Evolutionary conservation across 2,113 vertebrate genomes (phyloP).

Genomic region (Rynchops niger): DNA sequence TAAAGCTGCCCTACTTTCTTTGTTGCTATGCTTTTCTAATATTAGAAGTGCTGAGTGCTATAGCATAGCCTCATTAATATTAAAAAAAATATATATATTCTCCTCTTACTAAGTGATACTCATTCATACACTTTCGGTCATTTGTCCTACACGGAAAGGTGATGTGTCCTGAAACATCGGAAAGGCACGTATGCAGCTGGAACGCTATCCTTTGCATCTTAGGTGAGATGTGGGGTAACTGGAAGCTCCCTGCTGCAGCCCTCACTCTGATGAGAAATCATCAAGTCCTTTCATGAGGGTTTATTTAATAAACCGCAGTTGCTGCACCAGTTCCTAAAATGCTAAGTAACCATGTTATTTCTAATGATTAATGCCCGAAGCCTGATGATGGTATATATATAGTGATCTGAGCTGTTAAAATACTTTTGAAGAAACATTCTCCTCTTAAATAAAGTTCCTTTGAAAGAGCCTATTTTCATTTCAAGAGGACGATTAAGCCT

Average conservation of each 20-base stretch:
- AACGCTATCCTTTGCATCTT: not conserved
- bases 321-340: not conserved
- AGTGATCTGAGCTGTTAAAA: not conserved
- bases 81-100: not conserved
- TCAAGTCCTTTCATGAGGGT: not conserved
- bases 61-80: not conserved
- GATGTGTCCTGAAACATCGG: not conserved
- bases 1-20: constrained; percentile 53
- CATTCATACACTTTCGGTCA: not conserved
- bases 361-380: not conserved
- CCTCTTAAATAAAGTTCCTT: not conserved
- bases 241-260: not conserved
- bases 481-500: not conserved
- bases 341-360: not conserved
- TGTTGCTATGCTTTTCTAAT: constrained; percentile 19
- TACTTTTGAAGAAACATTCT: not conserved
- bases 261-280: not conserved
- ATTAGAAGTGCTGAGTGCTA: constrained; percentile 7
- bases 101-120: not conserved
- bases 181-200: not conserved
- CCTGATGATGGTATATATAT: not conserved
- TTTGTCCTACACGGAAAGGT: not conserved
- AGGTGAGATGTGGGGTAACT: not conserved
- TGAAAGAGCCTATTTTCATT: not conserved
- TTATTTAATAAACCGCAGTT: not conserved